A percentile compares a stretch with the other conserved stretches of the same genome.
These are phyloP conservation scores for Enteromius viviparus DNA, from an alignment of 2,797 vertebrate species.

Conservation along the genomic window DNA sequence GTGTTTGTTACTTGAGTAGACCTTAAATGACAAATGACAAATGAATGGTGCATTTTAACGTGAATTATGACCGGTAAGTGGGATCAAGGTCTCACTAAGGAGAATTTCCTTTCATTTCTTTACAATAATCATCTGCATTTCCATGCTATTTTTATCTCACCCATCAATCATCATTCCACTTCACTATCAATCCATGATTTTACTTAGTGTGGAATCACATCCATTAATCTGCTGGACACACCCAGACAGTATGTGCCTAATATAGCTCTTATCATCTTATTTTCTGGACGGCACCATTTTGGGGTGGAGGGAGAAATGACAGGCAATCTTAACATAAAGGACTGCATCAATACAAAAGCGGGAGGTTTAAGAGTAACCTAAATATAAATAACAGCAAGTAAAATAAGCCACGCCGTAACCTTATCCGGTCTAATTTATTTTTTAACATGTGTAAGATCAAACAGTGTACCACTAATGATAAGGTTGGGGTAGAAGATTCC, in stretches of 20 bases:
- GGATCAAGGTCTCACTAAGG: not conserved
- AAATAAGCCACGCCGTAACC: slow-evolving; percentile 16
- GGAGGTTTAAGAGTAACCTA: not conserved
- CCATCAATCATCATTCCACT: slow-evolving; percentile 5
- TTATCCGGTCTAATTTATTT: not conserved
- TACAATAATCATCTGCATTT: not conserved
- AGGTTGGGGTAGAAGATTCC: slow-evolving; percentile 85
- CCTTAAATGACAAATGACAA: not conserved
- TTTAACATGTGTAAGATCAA: not conserved
- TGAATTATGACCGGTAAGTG: not conserved
- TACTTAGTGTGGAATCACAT: not conserved
- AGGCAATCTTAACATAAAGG: not conserved
- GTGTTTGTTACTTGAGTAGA: not conserved
- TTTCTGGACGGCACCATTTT: slow-evolving; percentile 30
- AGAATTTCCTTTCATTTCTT: slow-evolving; percentile 10
- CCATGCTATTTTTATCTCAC: slow-evolving; percentile 1
- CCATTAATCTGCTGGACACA: not conserved
- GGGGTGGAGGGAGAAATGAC: slow-evolving; percentile 1
- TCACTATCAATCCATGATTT: slow-evolving; percentile 12
- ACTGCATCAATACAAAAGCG: not conserved
- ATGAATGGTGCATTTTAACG: not conserved
- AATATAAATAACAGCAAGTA: slow-evolving; percentile 12
- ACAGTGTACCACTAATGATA: slow-evolving; percentile 76
- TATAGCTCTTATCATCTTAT: slow-evolving; percentile 21
- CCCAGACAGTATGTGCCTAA: not conserved